phyloP scores from a whole-genome alignment of 2,888 invertebrate genomes.

The Conchocele bisecta region DNA sequence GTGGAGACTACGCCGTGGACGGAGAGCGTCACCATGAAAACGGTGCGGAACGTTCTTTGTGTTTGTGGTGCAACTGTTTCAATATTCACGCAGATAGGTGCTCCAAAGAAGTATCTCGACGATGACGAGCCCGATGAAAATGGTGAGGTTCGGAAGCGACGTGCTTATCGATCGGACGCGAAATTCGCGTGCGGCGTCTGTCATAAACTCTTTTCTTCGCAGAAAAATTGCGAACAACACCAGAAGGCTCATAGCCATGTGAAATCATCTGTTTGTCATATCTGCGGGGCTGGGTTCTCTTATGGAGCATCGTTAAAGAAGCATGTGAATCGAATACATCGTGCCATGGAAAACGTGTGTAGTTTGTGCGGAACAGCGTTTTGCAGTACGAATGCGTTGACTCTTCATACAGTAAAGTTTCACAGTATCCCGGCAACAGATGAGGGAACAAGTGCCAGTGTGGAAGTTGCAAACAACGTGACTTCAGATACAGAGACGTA shows the following conservation, averaged over 20 bases:
- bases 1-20: slow-evolving; percentile 54
- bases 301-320: slow-evolving; percentile 53
- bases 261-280: slow-evolving; percentile 33
- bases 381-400: slow-evolving; percentile 40
- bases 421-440: no score
- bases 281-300: slow-evolving; percentile 41
- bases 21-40: slow-evolving; percentile 44
- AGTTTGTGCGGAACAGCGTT: slow-evolving; percentile 47
- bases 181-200: slow-evolving; percentile 56
- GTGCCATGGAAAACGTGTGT: slow-evolving; percentile 45
- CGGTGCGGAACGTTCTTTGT: slow-evolving; percentile 48
- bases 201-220: slow-evolving; percentile 52
- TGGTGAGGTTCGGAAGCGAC: slow-evolving; percentile 2
- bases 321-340: slow-evolving; percentile 43
- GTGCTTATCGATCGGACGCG: slow-evolving; percentile 40
- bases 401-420: slow-evolving; percentile 49
- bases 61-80: slow-evolving; percentile 49
- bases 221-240: slow-evolving; percentile 54
- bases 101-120: slow-evolving; percentile 25
- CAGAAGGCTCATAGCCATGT: slow-evolving; percentile 42
- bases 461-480: no score
- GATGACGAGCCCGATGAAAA: slow-evolving; percentile 50
- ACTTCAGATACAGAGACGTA: no score
- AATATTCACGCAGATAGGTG: slow-evolving; percentile 45
- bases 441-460: no score